Percentiles rank a stretch among this genome's conserved stretches.
These are phyloP conservation scores for Dendrolimus kikuchii DNA, from an alignment of 1,140 invertebrate genomes.

Conservation along the genomic window DNA sequence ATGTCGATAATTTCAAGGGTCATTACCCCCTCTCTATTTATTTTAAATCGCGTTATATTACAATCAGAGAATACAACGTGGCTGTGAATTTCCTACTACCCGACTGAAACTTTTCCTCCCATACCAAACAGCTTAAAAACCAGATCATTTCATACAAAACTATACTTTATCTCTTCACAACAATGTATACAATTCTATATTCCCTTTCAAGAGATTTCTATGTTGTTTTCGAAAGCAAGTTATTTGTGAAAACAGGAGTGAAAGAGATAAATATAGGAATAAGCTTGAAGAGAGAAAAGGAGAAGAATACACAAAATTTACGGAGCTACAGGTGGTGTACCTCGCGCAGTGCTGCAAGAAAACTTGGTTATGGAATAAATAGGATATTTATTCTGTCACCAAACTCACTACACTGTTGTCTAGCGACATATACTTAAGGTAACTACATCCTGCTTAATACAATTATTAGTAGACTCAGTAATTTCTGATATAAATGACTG, in stretches of 20 bases:
- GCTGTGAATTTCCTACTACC: constrained; percentile 44
- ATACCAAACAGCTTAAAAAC: constrained; percentile 52
- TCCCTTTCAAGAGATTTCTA: constrained; percentile 44
- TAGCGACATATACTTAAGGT: too few relatives aligned
- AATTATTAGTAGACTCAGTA: too few relatives aligned
- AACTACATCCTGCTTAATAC: too few relatives aligned
- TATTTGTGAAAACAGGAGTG: constrained; percentile 66
- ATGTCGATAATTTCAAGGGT: constrained; percentile 12
- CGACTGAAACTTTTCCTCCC: constrained; percentile 51
- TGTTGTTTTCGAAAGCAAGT: constrained; percentile 69
- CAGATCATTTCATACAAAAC: constrained; percentile 13
- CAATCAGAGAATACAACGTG: constrained; percentile 60
- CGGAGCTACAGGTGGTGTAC: constrained; percentile 68
- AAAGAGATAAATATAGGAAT: constrained; percentile 30
- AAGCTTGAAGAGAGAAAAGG: constrained; percentile 25
- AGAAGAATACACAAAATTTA: constrained; percentile 62
- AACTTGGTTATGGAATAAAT: constrained; percentile 11
- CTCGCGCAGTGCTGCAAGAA: constrained; percentile 49
- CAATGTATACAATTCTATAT: constrained; percentile 16
- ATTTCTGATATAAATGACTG: too few relatives aligned
- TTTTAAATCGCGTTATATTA: constrained; percentile 68
- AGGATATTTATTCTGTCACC: too few relatives aligned
- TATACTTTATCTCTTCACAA: constrained; percentile 17
- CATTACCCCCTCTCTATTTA: constrained; percentile 50
- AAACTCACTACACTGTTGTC: too few relatives aligned